Conservation (phyloP, 2,888 invertebrate species). For the Scaptodrosophila latifasciaeformis region DNA sequence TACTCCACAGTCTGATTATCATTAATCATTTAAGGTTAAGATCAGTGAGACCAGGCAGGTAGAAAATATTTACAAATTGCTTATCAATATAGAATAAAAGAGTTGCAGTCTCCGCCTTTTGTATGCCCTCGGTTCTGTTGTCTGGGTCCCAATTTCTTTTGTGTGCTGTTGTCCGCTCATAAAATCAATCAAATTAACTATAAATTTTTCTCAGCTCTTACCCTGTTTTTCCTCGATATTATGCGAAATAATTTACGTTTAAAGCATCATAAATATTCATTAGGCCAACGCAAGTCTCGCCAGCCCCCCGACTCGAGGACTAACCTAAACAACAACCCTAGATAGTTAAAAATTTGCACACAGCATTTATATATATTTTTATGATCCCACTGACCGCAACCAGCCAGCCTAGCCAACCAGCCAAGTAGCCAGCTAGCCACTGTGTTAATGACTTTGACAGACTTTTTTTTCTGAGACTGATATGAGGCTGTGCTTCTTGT, state of each 20-base stretch:
- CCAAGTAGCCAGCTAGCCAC: neutral
- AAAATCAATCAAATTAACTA: constrained; percentile 69
- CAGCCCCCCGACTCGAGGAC: constrained; percentile 9
- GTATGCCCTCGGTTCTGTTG: neutral
- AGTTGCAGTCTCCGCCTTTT: too few species aligned
- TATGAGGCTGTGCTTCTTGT: neutral
- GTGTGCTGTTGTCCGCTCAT: constrained; percentile 31
- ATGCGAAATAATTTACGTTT: constrained; percentile 66
- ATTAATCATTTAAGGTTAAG: constrained; percentile 47
- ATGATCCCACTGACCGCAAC: constrained; percentile 35
- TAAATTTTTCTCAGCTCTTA: constrained; percentile 46
- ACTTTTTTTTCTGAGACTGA: neutral
- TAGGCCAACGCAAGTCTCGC: constrained; percentile 32
- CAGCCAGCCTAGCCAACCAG: constrained; percentile 3
- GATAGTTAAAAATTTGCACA: too few species aligned
- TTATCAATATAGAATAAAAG: constrained; percentile 32
- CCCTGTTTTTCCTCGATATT: constrained; percentile 40
- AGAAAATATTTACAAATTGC: constrained; percentile 48
- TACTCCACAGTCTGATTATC: constrained; percentile 10
- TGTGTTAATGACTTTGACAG: constrained; percentile 31
- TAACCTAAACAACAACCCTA: too few species aligned
- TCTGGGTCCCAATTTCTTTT: neutral
- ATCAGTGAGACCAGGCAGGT: neutral
- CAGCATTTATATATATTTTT: constrained; percentile 47
- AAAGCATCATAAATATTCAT: constrained; percentile 64